phyloP scores from a whole-genome alignment of 92 coral and sea anemone genomes.

The Blastomussa wellsi region DNA sequence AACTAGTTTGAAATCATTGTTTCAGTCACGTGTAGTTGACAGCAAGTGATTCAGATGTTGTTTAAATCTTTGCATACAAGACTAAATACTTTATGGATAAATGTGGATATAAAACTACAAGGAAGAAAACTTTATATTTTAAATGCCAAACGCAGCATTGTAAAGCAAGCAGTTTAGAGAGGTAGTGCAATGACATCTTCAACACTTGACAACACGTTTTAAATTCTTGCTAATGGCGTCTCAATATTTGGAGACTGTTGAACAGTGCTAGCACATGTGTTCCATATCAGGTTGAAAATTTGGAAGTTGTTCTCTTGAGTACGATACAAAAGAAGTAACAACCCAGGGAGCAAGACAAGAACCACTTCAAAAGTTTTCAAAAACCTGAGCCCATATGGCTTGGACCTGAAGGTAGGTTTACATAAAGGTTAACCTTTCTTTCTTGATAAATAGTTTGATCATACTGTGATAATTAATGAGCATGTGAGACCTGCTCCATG shows the following conservation, averaged over 20 bases:
- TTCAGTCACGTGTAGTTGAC: background rate
- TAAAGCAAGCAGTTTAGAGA: background rate
- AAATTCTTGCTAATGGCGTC: background rate
- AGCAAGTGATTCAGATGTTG: background rate
- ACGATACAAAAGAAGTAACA: background rate
- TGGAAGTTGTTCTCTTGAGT: background rate
- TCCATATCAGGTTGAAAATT: background rate
- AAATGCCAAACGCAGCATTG: background rate
- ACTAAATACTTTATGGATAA: slow-evolving; percentile 7
- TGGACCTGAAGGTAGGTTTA: background rate
- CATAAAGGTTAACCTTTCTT: background rate
- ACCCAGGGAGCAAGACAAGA: background rate
- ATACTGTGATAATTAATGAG: background rate
- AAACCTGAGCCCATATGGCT: background rate
- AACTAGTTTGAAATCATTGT: too few species aligned
- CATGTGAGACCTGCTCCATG: slow-evolving; percentile 18
- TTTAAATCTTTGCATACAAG: background rate
- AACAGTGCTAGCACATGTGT: background rate
- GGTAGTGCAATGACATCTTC: background rate
- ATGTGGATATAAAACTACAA: background rate
- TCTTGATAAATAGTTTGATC: background rate
- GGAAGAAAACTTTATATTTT: background rate
- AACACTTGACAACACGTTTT: background rate
- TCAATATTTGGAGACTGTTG: background rate
- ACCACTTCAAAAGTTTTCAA: background rate